These are phyloP conservation scores for Lytechinus pictus DNA, from an alignment of 35 echinoderm and acorn worm genomes.

Conservation along the genomic window DNA sequence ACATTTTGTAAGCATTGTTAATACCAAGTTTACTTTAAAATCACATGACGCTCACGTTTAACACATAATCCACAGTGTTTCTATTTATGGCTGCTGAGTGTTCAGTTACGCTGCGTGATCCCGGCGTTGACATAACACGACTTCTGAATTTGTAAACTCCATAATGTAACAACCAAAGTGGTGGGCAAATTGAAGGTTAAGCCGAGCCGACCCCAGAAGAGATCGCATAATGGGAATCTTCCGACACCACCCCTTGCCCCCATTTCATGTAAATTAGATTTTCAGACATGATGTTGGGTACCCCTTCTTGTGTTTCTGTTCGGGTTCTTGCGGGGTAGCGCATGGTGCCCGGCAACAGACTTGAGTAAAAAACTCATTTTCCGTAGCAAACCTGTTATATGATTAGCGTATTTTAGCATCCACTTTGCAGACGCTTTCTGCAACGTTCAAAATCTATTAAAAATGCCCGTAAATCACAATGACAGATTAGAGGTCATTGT, in stretches of 20 bases:
- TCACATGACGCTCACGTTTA: not conserved
- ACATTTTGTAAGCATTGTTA: no score
- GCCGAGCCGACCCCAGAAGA: not conserved
- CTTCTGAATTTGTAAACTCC: constrained; percentile 9
- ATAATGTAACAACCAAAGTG: not conserved
- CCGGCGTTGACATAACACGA: not conserved
- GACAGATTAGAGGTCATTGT: no score
- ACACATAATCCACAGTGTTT: not conserved
- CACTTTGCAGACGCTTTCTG: no score
- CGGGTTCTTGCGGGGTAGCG: not conserved
- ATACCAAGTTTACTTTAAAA: not conserved
- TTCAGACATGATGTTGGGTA: not conserved
- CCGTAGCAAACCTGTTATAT: no score
- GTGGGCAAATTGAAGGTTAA: constrained; percentile 17
- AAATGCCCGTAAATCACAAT: no score
- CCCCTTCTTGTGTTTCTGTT: not conserved
- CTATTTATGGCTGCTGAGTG: not conserved
- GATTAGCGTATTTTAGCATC: no score
- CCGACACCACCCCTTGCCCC: not conserved
- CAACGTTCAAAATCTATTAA: no score
- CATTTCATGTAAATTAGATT: not conserved
- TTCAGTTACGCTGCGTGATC: not conserved
- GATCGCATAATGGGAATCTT: not conserved
- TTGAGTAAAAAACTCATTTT: no score
- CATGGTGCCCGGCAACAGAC: not conserved